phyloP scores from a whole-genome alignment of 2,113 vertebrate species.

The Morone chrysops region DNA sequence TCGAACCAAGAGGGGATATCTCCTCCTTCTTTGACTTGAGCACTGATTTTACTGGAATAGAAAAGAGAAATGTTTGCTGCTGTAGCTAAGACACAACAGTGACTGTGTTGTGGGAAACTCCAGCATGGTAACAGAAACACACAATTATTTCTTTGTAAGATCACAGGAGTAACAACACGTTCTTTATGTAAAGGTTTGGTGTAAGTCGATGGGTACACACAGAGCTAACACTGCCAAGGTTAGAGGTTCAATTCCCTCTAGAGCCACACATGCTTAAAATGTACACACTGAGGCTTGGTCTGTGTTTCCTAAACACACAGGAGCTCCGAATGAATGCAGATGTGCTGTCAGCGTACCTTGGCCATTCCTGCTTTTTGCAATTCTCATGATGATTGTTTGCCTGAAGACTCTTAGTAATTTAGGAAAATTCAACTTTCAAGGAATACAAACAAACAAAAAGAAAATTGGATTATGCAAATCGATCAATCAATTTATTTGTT shows the following conservation, averaged over 20 bases:
- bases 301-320: slow-evolving; percentile 25
- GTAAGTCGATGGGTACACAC: slow-evolving; percentile 39
- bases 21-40: slow-evolving; percentile 83
- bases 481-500: not conserved
- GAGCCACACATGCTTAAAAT: slow-evolving; percentile 21
- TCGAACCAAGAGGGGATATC: slow-evolving; percentile 73
- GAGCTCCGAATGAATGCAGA: slow-evolving; percentile 52
- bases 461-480: slow-evolving; percentile 28
- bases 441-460: slow-evolving; percentile 52
- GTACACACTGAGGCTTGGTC: slow-evolving; percentile 23
- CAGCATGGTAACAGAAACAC: slow-evolving; percentile 70
- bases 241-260: slow-evolving; percentile 55
- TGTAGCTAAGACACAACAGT: slow-evolving; percentile 60
- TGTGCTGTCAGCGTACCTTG: slow-evolving; percentile 46
- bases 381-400: slow-evolving; percentile 49
- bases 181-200: slow-evolving; percentile 51
- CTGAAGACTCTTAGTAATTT: slow-evolving; percentile 43
- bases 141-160: slow-evolving; percentile 64
- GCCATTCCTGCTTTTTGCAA: slow-evolving; percentile 27
- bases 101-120: slow-evolving; percentile 51
- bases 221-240: slow-evolving; percentile 44
- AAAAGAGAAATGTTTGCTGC: slow-evolving; percentile 60
- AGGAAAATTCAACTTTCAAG: slow-evolving; percentile 31
- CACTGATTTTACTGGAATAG: slow-evolving; percentile 67
- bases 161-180: slow-evolving; percentile 42